A percentile compares a stretch with the other conserved stretches of the same genome.
phyloP scores from a whole-genome alignment of 2,113 vertebrate genomes.

The Sclerurus mexicanus region DNA sequence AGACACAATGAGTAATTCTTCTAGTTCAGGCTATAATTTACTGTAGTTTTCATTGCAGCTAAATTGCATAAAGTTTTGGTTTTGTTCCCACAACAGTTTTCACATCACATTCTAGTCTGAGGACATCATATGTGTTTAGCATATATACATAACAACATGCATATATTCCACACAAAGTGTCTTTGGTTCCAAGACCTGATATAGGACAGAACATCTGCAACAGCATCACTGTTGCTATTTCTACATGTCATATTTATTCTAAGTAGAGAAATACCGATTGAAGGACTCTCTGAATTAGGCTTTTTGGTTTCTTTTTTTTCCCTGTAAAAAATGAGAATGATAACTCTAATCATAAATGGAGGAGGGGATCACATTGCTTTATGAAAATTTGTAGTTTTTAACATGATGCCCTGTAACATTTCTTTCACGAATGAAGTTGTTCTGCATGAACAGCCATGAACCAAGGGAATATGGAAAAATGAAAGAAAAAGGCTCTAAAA shows the following conservation, averaged over 20 bases:
- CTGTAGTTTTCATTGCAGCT: not conserved
- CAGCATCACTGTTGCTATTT: not conserved
- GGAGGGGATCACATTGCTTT: not conserved
- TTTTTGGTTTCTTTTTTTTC: not conserved
- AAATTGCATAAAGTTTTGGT: not conserved
- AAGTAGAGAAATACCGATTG: not conserved
- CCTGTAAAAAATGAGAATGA: not conserved
- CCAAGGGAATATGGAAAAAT: not conserved
- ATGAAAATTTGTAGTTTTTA: not conserved
- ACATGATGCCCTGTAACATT: not conserved
- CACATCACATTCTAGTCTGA: not conserved
- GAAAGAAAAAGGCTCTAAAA: not conserved
- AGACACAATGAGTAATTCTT: not conserved
- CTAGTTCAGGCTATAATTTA: not conserved
- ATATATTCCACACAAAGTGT: not conserved
- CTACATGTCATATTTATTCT: not conserved
- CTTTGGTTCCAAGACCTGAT: constrained; percentile 2
- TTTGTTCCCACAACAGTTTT: constrained; percentile 14
- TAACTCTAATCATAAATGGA: not conserved
- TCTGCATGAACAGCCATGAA: not conserved
- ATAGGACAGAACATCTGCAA: not conserved
- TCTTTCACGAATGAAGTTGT: not conserved
- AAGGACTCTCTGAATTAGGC: not conserved
- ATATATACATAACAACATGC: not conserved
- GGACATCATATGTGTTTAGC: not conserved